Base-by-base conservation (phyloP, 1,140 invertebrate species). In the Drosophila novamexicana region DNA sequence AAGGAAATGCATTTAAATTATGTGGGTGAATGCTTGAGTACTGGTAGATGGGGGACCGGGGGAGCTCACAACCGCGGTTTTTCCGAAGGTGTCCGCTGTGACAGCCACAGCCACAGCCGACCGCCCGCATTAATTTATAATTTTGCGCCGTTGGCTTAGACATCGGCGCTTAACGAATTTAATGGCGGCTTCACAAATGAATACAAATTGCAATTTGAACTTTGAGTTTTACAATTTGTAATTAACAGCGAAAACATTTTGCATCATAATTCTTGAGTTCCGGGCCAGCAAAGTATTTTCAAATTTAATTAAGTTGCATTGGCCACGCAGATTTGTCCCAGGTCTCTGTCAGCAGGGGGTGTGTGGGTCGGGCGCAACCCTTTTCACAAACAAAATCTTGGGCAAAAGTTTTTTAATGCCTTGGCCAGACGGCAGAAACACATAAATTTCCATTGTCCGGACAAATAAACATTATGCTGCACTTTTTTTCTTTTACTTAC, bases 1-100 rank as follows among this genome's bases (percentile, higher is more conserved):
- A 89, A 89, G 83, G 84, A 88, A 88, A 83, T 88, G 83, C 83
- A 88, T 88, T 88, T 88, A 89, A 88, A 88, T 88, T 77, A 88
- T 88, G 79, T 83, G 83, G 84, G 57, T 59, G 68, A 71, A 57
- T 39, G 62, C 37, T 36, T 37, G 74, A 36, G 53, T 2, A 2
- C 47, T 14, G 40, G 14, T n/a, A 40, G 50, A 44, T 9, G 22
- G 29, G 37, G 22, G 52, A 5, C 18, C 22, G 22, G 22, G 22
- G 22, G 18, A 18, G 45, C 42, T 44, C 36, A 39, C 32, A 18
- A 52, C 49, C 12, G 36, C 39, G 37, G 44, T 14, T 50, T 56
- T 44, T 42, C 44, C 53, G 61, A 62, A 86, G 82, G 82, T 86
- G 82, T 86, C 68, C 79, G 76, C 73, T 50, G 44, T 85, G 81